These are phyloP conservation scores for Peromyscus eremicus DNA, from an alignment of 2,797 vertebrate genomes.

Conservation along the genomic window DNA sequence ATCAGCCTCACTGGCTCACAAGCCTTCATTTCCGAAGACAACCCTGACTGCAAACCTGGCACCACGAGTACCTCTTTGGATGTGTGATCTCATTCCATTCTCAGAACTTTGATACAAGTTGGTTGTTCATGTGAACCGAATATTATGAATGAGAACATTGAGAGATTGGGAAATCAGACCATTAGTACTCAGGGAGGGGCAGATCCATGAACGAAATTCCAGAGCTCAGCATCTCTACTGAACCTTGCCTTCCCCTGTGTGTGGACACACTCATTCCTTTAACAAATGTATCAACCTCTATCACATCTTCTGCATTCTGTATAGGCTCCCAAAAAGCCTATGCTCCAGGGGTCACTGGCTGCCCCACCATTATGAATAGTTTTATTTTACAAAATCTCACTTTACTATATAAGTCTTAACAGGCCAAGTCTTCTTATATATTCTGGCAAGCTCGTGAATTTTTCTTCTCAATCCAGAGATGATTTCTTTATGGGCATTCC, in stretches of 20 bases:
- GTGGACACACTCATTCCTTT: background rate
- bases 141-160: background rate
- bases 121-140: background rate
- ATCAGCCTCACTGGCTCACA: background rate
- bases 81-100: background rate
- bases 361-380: background rate
- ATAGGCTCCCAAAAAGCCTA: fast-evolving
- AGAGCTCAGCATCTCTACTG: background rate
- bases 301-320: background rate
- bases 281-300: background rate
- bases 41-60: background rate
- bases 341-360: background rate
- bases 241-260: background rate
- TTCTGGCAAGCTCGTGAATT: background rate
- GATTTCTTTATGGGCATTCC: background rate
- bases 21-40: background rate
- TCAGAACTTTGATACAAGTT: background rate
- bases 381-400: background rate
- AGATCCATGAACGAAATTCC: background rate
- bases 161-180: background rate
- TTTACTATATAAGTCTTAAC: background rate
- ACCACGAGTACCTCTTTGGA: background rate
- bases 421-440: background rate
- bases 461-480: background rate
- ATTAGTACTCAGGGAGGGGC: background rate